Base-by-base conservation (phyloP, 2,888 invertebrate genomes). In the Galeopsomyia nigrocyanea region DNA sequence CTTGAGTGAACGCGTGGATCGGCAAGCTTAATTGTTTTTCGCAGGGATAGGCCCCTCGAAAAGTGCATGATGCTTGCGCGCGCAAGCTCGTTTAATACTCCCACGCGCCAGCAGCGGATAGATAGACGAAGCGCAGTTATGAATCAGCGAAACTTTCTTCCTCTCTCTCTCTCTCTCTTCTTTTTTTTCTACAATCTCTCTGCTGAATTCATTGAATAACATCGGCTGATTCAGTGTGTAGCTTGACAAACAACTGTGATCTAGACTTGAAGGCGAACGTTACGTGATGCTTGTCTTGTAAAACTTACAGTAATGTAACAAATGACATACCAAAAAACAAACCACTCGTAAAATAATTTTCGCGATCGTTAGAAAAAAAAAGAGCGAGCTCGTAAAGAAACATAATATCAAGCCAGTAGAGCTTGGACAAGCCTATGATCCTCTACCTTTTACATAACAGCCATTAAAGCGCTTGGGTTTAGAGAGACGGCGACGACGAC, bases 11-110 rank as follows among this genome's bases (percentile, higher is more conserved):
- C 39, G 26, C 39, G 16, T 9, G 64, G 10, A 56, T 39, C 31
- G 49, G 61, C 6, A 22, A 14, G 21, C 67, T 72, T 63, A 72
- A 73, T 73, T 68, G 64, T 73, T 68, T 72, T 64, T 56, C 51
- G 21, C 64, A 21, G 53, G 17, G 22, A 31, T n/a, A 39, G 17
- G 39, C 46, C 62, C n/a, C 17, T 39, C 46, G 22, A 10, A 10
- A 65, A 57, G 26, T 14, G 10, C 19, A 14, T 58, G 6, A 50
- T 13, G 17, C 0, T 50, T 10, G 47, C 39, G 22, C 9, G 31
- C 17, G n/a, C 19, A 39, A 17, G 17, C 17, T 46, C 57, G 55
- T 57, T 50, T 67, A 67, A 51, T 57, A 31, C 14, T 39, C 39
- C 39, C 39, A 13, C 39, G 10, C 39, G 1, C 39, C 10, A 3